Percentiles rank a stretch among this genome's conserved stretches.
Evolutionary conservation across 2,797 vertebrate genomes (phyloP).

Genomic region (Potorous gilbertii): DNA sequence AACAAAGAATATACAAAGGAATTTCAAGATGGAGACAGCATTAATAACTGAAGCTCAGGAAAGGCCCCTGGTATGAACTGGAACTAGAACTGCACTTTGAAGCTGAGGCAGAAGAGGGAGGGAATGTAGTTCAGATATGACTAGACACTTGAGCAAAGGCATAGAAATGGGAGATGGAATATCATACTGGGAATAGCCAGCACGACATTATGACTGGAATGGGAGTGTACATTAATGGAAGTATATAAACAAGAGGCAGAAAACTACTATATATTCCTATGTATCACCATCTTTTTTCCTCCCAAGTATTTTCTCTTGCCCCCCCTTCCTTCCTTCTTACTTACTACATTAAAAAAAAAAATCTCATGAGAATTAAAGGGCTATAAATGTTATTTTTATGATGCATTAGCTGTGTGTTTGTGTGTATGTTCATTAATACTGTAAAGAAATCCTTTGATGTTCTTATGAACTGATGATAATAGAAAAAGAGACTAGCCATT

Average conservation of each 20-base stretch:
- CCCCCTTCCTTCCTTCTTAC: neutral
- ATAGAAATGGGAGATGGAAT: neutral
- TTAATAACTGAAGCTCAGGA: too few species aligned
- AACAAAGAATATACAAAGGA: neutral
- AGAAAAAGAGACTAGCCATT: neutral
- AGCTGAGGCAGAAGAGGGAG: too few species aligned
- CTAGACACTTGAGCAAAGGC: neutral
- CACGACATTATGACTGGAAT: neutral
- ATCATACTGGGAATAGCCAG: neutral
- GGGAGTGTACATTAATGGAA: neutral
- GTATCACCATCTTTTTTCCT: neutral
- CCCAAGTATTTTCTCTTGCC: neutral
- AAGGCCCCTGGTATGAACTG: too few species aligned
- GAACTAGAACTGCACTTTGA: too few species aligned
- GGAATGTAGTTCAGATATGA: too few species aligned
- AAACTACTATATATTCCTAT: neutral
- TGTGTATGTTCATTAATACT: neutral
- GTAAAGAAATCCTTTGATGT: neutral
- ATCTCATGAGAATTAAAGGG: neutral
- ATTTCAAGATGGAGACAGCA: neutral
- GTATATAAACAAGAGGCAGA: neutral
- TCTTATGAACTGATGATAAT: neutral
- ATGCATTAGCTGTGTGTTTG: neutral
- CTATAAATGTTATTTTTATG: neutral
- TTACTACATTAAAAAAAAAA: neutral